phyloP scores from a whole-genome alignment of 2,113 vertebrate species.

The Acrocephalus arundinaceus region DNA sequence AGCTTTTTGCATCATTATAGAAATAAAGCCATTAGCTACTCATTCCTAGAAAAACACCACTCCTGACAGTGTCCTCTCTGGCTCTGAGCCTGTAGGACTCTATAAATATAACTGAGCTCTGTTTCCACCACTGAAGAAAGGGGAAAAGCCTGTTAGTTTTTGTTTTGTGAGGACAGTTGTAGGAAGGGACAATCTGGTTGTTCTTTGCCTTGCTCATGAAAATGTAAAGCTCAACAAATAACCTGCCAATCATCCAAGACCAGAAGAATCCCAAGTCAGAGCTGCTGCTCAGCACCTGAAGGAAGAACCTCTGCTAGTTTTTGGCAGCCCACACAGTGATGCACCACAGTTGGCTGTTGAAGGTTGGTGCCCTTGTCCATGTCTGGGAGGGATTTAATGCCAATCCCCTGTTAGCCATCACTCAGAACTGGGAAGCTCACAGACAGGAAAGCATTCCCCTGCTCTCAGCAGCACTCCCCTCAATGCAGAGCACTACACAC shows the following conservation, averaged over 20 bases:
- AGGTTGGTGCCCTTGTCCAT: accelerated
- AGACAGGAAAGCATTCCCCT: neutral
- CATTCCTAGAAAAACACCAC: neutral
- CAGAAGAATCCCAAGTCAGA: neutral
- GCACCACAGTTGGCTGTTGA: neutral
- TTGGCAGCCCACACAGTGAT: neutral
- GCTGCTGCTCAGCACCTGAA: neutral
- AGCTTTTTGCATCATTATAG: neutral
- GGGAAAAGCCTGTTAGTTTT: neutral
- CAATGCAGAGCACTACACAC: neutral
- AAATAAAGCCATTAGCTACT: neutral
- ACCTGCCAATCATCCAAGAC: neutral
- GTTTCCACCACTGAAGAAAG: neutral
- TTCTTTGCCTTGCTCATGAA: neutral
- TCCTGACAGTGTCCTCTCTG: neutral
- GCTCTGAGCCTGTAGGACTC: neutral
- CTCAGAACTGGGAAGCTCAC: neutral
- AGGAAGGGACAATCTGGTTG: neutral
- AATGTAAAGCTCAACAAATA: neutral
- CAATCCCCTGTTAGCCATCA: neutral
- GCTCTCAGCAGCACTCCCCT: neutral
- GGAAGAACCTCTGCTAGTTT: neutral
- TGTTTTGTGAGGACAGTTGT: neutral
- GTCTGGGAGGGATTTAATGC: neutral
- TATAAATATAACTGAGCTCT: neutral